These are phyloP conservation scores for Dicycla oo DNA, from an alignment of 2,888 invertebrate species.

Conservation along the genomic window DNA sequence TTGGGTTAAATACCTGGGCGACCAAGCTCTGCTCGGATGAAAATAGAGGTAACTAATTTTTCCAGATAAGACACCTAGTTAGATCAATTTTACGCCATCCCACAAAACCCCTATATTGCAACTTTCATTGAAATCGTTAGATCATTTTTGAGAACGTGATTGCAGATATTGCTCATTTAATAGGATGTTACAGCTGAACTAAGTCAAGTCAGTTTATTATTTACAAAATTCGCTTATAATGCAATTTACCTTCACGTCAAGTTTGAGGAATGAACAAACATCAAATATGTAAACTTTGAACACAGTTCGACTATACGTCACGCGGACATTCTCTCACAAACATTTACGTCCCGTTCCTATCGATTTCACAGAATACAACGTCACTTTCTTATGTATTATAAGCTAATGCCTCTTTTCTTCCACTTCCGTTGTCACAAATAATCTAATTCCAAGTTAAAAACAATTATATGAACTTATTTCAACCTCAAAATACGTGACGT, in stretches of 20 bases:
- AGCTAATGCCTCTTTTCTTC: neutral
- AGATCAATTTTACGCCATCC: too few species aligned
- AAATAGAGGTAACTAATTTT: too few species aligned
- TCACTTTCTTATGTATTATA: conserved; percentile 1
- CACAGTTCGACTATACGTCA: too few species aligned
- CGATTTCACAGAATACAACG: neutral
- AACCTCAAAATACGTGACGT: conserved; percentile 8
- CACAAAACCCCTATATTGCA: too few species aligned
- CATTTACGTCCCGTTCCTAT: conserved; percentile 7
- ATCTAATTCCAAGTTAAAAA: conserved; percentile 12
- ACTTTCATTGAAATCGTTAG: too few species aligned
- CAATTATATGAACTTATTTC: conserved; percentile 20
- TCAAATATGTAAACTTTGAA: conserved; percentile 10
- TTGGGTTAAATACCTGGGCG: too few species aligned
- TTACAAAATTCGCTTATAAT: conserved; percentile 20
- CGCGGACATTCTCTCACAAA: conserved; percentile 9
- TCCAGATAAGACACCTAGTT: too few species aligned
- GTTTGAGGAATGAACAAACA: conserved; percentile 16
- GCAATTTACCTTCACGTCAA: conserved; percentile 31
- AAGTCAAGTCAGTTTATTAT: conserved; percentile 1
- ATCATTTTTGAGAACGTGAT: too few species aligned
- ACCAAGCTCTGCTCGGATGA: too few species aligned
- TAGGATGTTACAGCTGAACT: too few species aligned
- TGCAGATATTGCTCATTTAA: too few species aligned
- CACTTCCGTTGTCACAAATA: neutral